Evolutionary conservation across 35 echinoderm and acorn worm genomes (phyloP).

Genomic region (Heliocidaris tuberculata): DNA sequence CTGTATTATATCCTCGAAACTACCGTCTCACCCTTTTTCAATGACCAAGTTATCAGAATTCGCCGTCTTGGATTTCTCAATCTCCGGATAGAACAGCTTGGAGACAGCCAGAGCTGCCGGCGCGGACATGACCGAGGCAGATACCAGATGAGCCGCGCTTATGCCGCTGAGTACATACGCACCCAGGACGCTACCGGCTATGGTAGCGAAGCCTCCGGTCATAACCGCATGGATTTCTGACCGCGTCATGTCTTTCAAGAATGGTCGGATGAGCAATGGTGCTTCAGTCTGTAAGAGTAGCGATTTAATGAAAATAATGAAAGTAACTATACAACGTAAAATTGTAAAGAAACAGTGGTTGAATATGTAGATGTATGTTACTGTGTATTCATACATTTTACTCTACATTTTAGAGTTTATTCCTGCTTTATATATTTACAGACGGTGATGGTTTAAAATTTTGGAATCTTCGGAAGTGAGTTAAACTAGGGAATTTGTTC

Average conservation of each 20-base stretch:
- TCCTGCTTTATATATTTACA: no score
- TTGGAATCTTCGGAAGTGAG: no score
- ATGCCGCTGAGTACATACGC: conserved; percentile 84
- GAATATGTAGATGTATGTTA: no score
- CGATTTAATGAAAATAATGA: no score
- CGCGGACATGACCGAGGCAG: conserved; percentile 89
- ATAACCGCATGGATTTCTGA: conserved; percentile 86
- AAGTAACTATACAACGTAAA: no score
- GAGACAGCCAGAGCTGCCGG: conserved; percentile 80
- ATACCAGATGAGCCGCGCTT: conserved; percentile 78
- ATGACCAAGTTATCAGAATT: conserved; percentile 61
- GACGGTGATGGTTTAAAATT: no score
- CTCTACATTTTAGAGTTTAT: no score
- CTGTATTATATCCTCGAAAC: no score
- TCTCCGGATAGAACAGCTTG: conserved; percentile 87
- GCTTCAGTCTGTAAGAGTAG: conserved; percentile 72
- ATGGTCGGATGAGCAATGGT: conserved; percentile 73
- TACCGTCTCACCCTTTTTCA: conserved; percentile 68
- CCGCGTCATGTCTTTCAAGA: conserved; percentile 64
- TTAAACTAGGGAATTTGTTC: no score
- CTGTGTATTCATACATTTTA: no score
- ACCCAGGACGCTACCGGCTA: conserved; percentile 77
- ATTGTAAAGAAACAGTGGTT: no score
- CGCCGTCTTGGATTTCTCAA: conserved; percentile 60
- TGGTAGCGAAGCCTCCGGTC: conserved; percentile 88